Evolutionary conservation across 1,140 invertebrate species (phyloP).

Genomic region (Coelopa frigida): DNA sequence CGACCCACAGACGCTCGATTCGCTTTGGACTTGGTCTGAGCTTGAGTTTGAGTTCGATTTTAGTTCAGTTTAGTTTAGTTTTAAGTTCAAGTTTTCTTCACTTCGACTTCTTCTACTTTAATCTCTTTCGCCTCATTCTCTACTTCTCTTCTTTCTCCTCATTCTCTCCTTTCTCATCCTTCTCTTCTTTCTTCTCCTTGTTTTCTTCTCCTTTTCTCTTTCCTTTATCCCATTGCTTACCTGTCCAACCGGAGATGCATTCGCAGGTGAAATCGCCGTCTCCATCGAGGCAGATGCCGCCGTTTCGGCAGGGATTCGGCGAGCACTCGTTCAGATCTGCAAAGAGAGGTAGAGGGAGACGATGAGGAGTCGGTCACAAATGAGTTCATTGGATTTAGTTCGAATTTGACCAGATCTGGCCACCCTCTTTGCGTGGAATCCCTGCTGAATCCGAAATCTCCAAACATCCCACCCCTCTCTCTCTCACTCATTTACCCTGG

Average conservation of each 20-base stretch:
- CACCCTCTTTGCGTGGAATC: too few relatives aligned
- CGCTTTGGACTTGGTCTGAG: too few relatives aligned
- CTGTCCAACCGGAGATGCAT: constrained; percentile 72
- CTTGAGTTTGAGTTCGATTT: too few relatives aligned
- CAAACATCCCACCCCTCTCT: too few relatives aligned
- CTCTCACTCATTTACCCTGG: too few relatives aligned
- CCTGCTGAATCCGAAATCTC: too few relatives aligned
- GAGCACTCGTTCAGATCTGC: constrained; percentile 76
- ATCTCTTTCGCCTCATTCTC: background rate
- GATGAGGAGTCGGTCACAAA: background rate
- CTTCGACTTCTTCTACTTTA: background rate
- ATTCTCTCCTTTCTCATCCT: background rate
- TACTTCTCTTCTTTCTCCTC: background rate
- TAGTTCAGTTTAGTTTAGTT: too few relatives aligned
- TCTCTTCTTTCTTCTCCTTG: background rate
- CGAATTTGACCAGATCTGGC: too few relatives aligned
- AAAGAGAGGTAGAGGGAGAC: constrained; percentile 19
- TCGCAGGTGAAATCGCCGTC: constrained; percentile 67
- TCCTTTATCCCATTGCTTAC: constrained; percentile 37
- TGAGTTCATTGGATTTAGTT: too few relatives aligned
- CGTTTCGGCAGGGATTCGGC: constrained; percentile 65
- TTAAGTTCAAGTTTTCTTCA: too few relatives aligned
- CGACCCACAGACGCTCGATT: too few relatives aligned
- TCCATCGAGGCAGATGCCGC: constrained; percentile 67
- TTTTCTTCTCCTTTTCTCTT: background rate